These are phyloP conservation scores for Thaumatotibia leucotreta DNA, from an alignment of 1,140 invertebrate genomes.

Conservation along the genomic window DNA sequence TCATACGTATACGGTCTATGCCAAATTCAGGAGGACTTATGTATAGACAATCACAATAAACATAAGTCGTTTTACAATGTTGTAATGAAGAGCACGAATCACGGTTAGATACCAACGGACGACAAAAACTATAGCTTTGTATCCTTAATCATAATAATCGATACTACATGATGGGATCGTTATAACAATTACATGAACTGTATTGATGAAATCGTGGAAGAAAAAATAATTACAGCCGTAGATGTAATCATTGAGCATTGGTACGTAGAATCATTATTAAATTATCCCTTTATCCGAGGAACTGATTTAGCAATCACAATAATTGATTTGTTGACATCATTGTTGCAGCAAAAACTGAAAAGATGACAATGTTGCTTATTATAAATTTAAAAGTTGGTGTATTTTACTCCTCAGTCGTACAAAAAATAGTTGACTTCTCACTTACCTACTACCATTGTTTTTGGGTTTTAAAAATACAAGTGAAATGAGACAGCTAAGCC, in stretches of 20 bases:
- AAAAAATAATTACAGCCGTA: not conserved
- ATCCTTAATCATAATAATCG: not conserved
- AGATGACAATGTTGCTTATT: not conserved
- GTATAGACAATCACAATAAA: not conserved
- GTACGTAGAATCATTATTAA: not conserved
- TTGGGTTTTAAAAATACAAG: no score
- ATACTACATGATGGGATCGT: not conserved
- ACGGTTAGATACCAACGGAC: not conserved
- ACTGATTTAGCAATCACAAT: not conserved
- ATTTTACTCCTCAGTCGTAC: not conserved
- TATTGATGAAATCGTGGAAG: not conserved
- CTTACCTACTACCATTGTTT: no score
- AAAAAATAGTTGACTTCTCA: no score
- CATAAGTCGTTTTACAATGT: not conserved
- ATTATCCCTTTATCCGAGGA: not conserved
- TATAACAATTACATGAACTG: constrained; percentile 1
- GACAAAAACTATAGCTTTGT: constrained; percentile 3
- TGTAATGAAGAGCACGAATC: not conserved
- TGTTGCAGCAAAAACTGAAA: not conserved
- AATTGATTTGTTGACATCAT: not conserved
- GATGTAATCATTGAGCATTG: not conserved
- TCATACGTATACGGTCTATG: not conserved
- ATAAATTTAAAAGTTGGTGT: not conserved
- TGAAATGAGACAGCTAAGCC: not conserved
- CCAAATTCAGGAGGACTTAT: not conserved